phyloP scores from a whole-genome alignment of 2,888 invertebrate species.

The Agonopterix alstromeriana region DNA sequence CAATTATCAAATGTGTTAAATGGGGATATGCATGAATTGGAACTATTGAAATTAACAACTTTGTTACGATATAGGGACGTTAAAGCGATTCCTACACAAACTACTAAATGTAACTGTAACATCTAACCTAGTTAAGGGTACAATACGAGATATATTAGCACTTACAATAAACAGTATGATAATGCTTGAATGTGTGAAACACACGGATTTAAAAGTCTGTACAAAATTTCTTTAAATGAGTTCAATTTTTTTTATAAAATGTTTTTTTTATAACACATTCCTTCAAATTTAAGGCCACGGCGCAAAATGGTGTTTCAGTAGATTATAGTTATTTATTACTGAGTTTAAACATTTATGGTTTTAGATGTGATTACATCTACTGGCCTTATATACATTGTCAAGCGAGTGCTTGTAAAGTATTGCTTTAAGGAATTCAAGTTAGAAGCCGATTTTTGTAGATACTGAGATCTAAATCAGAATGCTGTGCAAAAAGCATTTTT shows the following conservation, averaged over 20 bases:
- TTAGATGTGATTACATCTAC: slow-evolving; percentile 42
- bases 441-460: slow-evolving; percentile 7
- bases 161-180: slow-evolving; percentile 49
- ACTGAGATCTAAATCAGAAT: slow-evolving; percentile 9
- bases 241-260: slow-evolving; percentile 49
- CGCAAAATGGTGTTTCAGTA: slow-evolving; percentile 76
- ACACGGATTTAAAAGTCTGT: slow-evolving; percentile 42
- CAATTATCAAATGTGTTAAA: slow-evolving; percentile 66
- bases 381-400: slow-evolving; percentile 59
- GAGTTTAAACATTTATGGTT: slow-evolving; percentile 44
- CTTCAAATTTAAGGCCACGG: slow-evolving; percentile 75
- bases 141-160: slow-evolving; percentile 45
- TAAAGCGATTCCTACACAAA: slow-evolving; percentile 58
- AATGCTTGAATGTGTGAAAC: slow-evolving; percentile 41
- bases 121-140: slow-evolving; percentile 59
- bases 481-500: slow-evolving; percentile 28
- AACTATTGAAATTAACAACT: slow-evolving; percentile 59
- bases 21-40: slow-evolving; percentile 70
- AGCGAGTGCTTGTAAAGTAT: slow-evolving; percentile 25
- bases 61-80: slow-evolving; percentile 51
- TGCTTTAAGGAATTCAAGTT: slow-evolving; percentile 7
- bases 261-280: slow-evolving; percentile 52
- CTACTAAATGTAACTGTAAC: slow-evolving; percentile 43
- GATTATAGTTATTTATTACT: slow-evolving; percentile 62
- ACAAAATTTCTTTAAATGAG: slow-evolving; percentile 44